Percentiles rank a stretch among this genome's conserved stretches.
phyloP scores from a whole-genome alignment of 2,113 vertebrate species.

The Onychostoma macrolepis region DNA sequence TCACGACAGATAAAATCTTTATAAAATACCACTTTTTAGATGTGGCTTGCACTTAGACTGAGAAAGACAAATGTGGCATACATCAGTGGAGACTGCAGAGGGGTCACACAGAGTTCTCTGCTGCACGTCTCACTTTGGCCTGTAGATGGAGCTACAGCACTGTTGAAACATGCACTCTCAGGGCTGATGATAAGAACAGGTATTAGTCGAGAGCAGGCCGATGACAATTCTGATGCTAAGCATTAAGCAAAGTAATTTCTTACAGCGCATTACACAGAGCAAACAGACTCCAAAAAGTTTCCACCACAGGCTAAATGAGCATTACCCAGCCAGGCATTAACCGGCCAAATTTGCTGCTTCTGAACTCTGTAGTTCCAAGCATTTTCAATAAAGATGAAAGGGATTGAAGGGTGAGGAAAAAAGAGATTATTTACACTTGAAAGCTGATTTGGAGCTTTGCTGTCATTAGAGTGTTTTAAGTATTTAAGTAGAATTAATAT shows the following conservation, averaged over 20 bases:
- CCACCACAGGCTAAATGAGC: conserved; percentile 59
- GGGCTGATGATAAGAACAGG: conserved; percentile 52
- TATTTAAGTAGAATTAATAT: conserved; percentile 81
- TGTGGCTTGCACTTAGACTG: conserved; percentile 73
- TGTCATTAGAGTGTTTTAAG: conserved; percentile 75
- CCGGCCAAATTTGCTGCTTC: conserved; percentile 62
- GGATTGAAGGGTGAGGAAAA: conserved; percentile 56
- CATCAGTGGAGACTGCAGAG: conserved; percentile 73
- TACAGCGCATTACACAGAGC: conserved; percentile 27
- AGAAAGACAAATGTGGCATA: conserved; percentile 74
- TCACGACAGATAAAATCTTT: conserved; percentile 76
- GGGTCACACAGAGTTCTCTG: conserved; percentile 81
- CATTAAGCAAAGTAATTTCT: conserved; percentile 39
- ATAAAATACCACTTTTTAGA: conserved; percentile 75
- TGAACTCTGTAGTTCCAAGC: conserved; percentile 67
- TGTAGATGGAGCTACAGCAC: conserved; percentile 80
- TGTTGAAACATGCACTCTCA: conserved; percentile 56
- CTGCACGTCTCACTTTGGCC: conserved; percentile 61
- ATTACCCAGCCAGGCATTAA: conserved; percentile 59
- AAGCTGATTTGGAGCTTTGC: conserved; percentile 75
- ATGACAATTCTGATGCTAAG: conserved; percentile 6
- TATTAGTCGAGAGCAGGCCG: conserved; percentile 55
- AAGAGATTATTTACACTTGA: conserved; percentile 75
- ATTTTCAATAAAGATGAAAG: conserved; percentile 68
- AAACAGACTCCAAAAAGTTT: conserved; percentile 40